Percentiles rank a stretch among this genome's conserved stretches.
Conservation (phyloP, 2,797 vertebrate genomes). For the Aldrovandia affinis region DNA sequence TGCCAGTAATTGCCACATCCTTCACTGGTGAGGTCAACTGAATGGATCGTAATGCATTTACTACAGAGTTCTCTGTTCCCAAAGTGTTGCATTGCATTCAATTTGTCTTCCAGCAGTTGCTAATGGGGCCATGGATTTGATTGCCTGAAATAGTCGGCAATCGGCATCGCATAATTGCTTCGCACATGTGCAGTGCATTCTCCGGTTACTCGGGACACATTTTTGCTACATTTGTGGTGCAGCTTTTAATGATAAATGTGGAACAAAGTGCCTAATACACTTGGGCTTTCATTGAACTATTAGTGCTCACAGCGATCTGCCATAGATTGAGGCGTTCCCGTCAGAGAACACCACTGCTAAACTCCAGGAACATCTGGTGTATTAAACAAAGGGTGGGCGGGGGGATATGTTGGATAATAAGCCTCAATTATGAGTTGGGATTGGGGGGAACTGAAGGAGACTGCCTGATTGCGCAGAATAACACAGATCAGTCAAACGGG, state of each 20-base stretch:
- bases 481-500: constrained; percentile 17
- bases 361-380: constrained; percentile 32
- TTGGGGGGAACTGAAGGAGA: constrained; percentile 4
- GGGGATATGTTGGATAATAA: neutral
- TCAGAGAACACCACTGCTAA: neutral
- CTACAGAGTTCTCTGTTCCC: neutral
- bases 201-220: constrained; percentile 6
- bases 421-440: constrained; percentile 14
- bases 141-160: constrained; percentile 26
- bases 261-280: constrained; percentile 10
- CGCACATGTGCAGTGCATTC: constrained; percentile 10
- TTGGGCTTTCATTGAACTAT: constrained; percentile 17
- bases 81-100: constrained; percentile 7
- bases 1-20: constrained; percentile 2
- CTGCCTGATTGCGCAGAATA: constrained; percentile 34
- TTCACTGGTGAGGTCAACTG: constrained; percentile 22
- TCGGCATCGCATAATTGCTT: constrained; percentile 31
- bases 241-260: constrained; percentile 27
- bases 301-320: constrained; percentile 27
- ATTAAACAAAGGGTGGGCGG: constrained; percentile 30
- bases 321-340: constrained; percentile 32
- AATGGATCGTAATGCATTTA: constrained; percentile 16
- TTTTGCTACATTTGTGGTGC: neutral
- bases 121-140: constrained; percentile 37
- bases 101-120: constrained; percentile 33